Base-by-base conservation (phyloP, 2,888 invertebrate species). In the Muschampia plurimacula region DNA sequence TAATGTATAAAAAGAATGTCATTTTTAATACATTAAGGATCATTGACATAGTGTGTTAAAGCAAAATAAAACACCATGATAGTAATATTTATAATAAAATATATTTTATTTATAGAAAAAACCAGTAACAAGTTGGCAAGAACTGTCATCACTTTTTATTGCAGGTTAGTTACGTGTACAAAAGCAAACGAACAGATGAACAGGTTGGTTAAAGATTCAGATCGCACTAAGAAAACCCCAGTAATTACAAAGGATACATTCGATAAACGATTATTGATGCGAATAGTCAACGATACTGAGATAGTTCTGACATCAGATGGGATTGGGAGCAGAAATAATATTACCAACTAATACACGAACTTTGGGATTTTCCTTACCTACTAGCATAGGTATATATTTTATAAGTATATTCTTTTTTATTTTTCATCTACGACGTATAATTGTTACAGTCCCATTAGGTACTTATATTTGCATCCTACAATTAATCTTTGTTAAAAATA, bases 211-310 rank as follows among this genome's bases (percentile, higher is more conserved):
- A 67, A 10, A 72, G 62, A 62, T 67, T 46, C 62, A 60, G 72
- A 72, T 72, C 55, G 67, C 62, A 41, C 49, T 41, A 60, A 67
- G 60, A 70, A 67, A 70, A 67, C 60, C 66, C 67, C 67, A 73
- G 67, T 87, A 85, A 88, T 91, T 85, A 86, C 85, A 87, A 87
- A 87, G 84, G 85, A 86, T 84, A 85, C 86, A 82, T 82, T 84
- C 81, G 87, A 90, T 90, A 84, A 84, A 86, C 83, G 88, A 87
- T 89, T 89, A 84, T 84, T 83, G 84, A 82, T 85, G 85, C 87
- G 86, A 88, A 86, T 86, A 89, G 88, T 90, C 84, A 84, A 84
- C 83, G 89, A 88, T 88, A 86, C 84, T 84, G 83, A 88, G 90
- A 91, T 90, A 88, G 86, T 87, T 88, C 86, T 84, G 88, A 87